Evolutionary conservation across 2,888 invertebrate genomes (phyloP).

Genomic region (Sipha maydis): DNA sequence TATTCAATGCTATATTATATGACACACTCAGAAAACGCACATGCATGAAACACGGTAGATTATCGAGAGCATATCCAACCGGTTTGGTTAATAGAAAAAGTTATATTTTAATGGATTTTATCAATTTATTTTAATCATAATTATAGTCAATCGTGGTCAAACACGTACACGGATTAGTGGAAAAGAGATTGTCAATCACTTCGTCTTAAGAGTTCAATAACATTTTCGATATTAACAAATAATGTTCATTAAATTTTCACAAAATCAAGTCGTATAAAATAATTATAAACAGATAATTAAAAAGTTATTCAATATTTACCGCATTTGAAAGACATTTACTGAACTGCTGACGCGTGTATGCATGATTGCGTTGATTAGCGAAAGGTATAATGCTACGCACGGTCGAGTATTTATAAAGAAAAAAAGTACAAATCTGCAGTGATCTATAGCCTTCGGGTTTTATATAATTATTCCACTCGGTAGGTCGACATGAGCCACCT

Average conservation of each 20-base stretch:
- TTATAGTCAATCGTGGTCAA: neutral
- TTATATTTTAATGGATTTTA: neutral
- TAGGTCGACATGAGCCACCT: too few species aligned
- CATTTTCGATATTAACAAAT: neutral
- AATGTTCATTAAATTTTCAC: neutral
- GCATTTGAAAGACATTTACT: neutral
- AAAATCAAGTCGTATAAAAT: neutral
- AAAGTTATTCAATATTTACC: neutral
- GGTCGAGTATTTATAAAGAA: too few species aligned
- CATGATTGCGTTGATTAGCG: neutral
- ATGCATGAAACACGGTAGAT: neutral
- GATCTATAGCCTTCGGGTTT: too few species aligned
- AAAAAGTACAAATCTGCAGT: too few species aligned
- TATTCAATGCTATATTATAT: neutral
- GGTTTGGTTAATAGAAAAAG: neutral
- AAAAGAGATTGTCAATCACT: too few species aligned
- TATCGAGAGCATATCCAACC: neutral
- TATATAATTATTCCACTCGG: too few species aligned
- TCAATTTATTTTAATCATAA: neutral
- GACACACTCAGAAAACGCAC: neutral
- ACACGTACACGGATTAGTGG: neutral
- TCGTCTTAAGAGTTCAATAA: too few species aligned
- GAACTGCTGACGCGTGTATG: neutral
- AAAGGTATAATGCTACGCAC: too few species aligned
- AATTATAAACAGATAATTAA: neutral